These are phyloP conservation scores for Helicoverpa zea DNA, from an alignment of 1,140 invertebrate genomes.

Conservation along the genomic window DNA sequence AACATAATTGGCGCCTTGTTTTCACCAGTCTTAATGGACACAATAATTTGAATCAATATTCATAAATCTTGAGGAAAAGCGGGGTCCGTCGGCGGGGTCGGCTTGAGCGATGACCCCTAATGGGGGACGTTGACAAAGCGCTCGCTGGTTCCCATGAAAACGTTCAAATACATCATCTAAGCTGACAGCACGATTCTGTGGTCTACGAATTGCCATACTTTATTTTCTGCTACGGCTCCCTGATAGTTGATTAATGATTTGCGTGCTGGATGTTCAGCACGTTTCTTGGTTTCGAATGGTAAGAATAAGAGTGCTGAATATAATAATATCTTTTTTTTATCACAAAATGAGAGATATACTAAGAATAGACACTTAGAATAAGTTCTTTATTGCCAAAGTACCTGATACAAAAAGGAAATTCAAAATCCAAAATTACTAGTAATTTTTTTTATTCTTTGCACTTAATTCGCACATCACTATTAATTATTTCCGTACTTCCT, in stretches of 20 bases:
- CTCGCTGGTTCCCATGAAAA: conserved; percentile 81
- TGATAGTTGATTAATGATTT: conserved; percentile 82
- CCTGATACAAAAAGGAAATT: too few species aligned
- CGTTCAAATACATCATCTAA: conserved; percentile 85
- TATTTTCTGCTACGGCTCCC: conserved; percentile 77
- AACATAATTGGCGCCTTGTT: conserved; percentile 28
- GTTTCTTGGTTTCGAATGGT: conserved; percentile 12
- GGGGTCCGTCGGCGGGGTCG: conserved; percentile 60
- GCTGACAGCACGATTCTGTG: conserved; percentile 77
- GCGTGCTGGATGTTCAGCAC: conserved; percentile 50
- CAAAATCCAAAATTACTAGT: too few species aligned
- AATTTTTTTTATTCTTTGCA: too few species aligned
- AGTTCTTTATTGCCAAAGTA: too few species aligned
- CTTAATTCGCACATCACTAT: too few species aligned
- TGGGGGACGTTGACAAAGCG: conserved; percentile 85
- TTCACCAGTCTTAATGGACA: conserved; percentile 13
- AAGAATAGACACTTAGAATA: too few species aligned
- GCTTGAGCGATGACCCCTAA: conserved; percentile 83
- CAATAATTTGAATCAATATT: conserved; percentile 52
- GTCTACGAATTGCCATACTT: conserved; percentile 84
- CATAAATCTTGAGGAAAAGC: conserved; percentile 54
- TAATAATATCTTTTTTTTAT: not conserved
- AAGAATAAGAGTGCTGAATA: not conserved
- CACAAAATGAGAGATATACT: too few species aligned
- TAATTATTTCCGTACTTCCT: too few species aligned